Base-by-base conservation (phyloP, 2,888 invertebrate genomes). In the Callyntrura sp. region DNA sequence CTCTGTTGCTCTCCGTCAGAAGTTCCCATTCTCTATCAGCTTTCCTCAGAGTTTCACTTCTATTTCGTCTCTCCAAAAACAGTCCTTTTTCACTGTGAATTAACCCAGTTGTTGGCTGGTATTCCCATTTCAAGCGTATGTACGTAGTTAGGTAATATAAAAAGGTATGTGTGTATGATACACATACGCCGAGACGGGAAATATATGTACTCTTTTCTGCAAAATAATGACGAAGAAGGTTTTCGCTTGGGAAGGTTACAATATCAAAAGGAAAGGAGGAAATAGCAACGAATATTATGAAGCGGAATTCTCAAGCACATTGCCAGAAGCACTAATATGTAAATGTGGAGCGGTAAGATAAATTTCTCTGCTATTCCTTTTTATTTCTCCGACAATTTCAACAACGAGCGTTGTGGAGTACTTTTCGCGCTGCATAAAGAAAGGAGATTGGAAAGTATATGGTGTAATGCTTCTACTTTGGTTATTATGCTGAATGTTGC, bases 281-380 rank as follows among this genome's bases (percentile, higher is more conserved):
- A 35, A n/a, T n/a, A 43, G 79, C 17, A 23, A 35, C 35, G 43
- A 79, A 79, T 57, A 57, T 57, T 60, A 79, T 43, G 79, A 79
- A 79, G 57, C 79, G 28, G 57, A 79, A 79, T 79, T 79, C 60
- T 79, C 60, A 43, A 79, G 79, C 79, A 57, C 79, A 79, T 60
- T 82, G 62, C 82, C 82, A 65, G 82, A 43, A 62, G 82, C 82
- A 45, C 45, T 62, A 82, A 82, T 65, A 82, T 82, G 82, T 35
- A 82, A 65, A 82, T 82, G 65, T 82, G n/a, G 35, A 60, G 60
- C 20, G 57, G 43, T 79, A 79, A 79, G 79, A 79, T 60, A 57
- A 79, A 60, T 57, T 79, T 57, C 57, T 57, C 57, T 12, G 43
- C 17, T 79, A 20, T 60, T 60, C 28, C 28, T 55, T 55, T 55